Percentiles rank a stretch among this genome's conserved stretches.
These are phyloP conservation scores for Amphiprion percula DNA, from an alignment of 2,113 vertebrate species.

Conservation along the genomic window DNA sequence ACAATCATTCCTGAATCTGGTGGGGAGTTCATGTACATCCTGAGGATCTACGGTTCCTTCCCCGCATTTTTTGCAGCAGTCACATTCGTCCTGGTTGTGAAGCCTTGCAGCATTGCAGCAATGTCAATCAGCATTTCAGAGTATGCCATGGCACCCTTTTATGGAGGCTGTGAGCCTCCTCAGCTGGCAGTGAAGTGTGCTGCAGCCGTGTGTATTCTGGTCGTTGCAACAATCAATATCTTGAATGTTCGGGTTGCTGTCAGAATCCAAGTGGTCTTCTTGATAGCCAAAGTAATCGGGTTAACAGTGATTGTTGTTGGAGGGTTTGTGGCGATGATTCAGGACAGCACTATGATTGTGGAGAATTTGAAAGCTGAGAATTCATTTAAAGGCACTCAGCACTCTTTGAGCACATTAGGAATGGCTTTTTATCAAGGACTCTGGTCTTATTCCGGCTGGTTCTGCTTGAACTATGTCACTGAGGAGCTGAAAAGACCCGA, in stretches of 20 bases:
- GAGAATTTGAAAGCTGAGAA: slow-evolving; percentile 78
- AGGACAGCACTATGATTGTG: slow-evolving; percentile 75
- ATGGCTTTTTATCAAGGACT: slow-evolving; percentile 89
- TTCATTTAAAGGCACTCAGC: slow-evolving; percentile 82
- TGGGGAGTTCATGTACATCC: slow-evolving; percentile 89
- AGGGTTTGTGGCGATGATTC: slow-evolving; percentile 77
- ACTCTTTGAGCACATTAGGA: slow-evolving; percentile 74
- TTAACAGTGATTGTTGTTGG: slow-evolving; percentile 86
- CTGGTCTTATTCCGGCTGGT: slow-evolving; percentile 90
- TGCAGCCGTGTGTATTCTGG: slow-evolving; percentile 81
- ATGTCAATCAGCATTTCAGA: slow-evolving; percentile 86
- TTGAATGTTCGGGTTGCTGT: slow-evolving; percentile 83
- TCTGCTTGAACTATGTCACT: slow-evolving; percentile 86
- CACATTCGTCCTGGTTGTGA: slow-evolving; percentile 83
- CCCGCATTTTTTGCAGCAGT: slow-evolving; percentile 87
- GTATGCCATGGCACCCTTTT: slow-evolving; percentile 84
- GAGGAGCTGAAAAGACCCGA: slow-evolving; percentile 90
- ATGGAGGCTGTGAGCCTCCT: slow-evolving; percentile 79
- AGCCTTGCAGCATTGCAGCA: slow-evolving; percentile 82
- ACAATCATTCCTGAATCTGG: slow-evolving; percentile 88
- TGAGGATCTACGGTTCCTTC: slow-evolving; percentile 85
- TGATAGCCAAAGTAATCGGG: slow-evolving; percentile 83
- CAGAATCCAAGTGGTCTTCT: slow-evolving; percentile 85
- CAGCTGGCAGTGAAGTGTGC: slow-evolving; percentile 74
- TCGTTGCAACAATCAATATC: slow-evolving; percentile 80